Percentiles rank a stretch among this genome's conserved stretches.
Evolutionary conservation across 2,888 invertebrate genomes (phyloP).

Genomic region (Aleiodes testaceus): DNA sequence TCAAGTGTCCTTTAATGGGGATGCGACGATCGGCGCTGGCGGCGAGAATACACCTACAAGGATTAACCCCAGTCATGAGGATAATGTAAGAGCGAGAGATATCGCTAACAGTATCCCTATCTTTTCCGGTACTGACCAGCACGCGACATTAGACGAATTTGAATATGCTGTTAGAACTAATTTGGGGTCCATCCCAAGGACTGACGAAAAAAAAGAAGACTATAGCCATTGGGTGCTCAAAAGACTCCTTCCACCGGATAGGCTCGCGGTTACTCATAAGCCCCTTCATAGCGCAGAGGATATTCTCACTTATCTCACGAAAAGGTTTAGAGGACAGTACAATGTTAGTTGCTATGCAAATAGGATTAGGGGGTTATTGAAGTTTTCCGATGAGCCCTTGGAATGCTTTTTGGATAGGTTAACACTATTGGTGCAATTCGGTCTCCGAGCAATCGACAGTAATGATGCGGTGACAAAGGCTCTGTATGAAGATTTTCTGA

Average conservation of each 20-base stretch:
- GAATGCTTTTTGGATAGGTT: background rate
- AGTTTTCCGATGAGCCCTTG: background rate
- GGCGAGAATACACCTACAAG: no score
- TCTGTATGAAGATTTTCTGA: background rate
- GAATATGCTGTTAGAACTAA: background rate
- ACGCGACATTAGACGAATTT: background rate
- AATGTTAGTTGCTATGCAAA: background rate
- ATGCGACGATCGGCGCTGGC: background rate
- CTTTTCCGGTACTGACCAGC: background rate
- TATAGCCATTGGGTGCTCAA: background rate
- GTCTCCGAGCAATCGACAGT: background rate
- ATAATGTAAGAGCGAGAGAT: background rate
- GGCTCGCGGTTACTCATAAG: background rate
- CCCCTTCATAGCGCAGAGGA: background rate
- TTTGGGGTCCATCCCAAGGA: background rate
- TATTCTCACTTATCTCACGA: background rate
- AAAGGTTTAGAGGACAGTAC: background rate
- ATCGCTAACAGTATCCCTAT: background rate
- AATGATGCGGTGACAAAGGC: background rate
- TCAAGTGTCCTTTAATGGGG: no score
- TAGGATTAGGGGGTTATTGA: background rate
- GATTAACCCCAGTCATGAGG: background rate
- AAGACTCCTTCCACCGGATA: background rate
- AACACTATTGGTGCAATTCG: background rate
- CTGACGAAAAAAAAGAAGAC: background rate